phyloP scores from a whole-genome alignment of 1,140 invertebrate genomes.

The Hirudo medicinalis region DNA sequence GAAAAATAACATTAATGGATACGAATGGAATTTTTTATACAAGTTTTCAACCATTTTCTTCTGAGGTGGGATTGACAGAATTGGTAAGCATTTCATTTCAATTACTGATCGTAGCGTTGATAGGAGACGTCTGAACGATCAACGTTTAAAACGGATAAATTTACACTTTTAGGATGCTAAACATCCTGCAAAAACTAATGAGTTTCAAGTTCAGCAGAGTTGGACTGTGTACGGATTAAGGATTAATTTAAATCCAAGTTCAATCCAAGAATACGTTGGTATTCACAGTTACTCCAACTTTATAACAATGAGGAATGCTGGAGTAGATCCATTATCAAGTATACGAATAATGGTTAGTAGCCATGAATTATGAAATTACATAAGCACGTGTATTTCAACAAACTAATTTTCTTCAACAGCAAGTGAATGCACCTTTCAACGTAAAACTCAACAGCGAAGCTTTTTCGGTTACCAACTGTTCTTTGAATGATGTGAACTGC shows the following conservation, averaged over 20 bases:
- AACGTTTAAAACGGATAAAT: background rate
- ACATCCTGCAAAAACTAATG: slow-evolving; percentile 22
- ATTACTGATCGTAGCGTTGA: no score
- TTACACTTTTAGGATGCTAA: slow-evolving; percentile 19
- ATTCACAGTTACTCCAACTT: slow-evolving; percentile 17
- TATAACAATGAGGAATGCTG: slow-evolving; percentile 23
- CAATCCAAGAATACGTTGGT: slow-evolving; percentile 21
- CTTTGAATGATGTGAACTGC: no score
- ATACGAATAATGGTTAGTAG: slow-evolving; percentile 2
- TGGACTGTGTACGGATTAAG: slow-evolving; percentile 26
- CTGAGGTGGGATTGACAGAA: slow-evolving; percentile 16
- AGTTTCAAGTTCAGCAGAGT: slow-evolving; percentile 8
- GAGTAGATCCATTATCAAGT: slow-evolving; percentile 17
- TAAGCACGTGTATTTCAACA: background rate
- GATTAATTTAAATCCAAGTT: slow-evolving; percentile 12
- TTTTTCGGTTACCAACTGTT: no score
- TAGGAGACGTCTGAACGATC: background rate
- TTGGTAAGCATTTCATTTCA: slow-evolving; percentile 10
- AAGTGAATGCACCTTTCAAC: no score
- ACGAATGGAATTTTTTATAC: slow-evolving; percentile 9
- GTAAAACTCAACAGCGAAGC: no score
- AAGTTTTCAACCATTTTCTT: slow-evolving; percentile 9
- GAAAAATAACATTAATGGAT: slow-evolving; percentile 1
- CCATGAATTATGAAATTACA: background rate
- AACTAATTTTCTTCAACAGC: no score